Percentiles rank a stretch among this genome's conserved stretches.
These are phyloP conservation scores for Sminthurides aquaticus DNA, from an alignment of 2,888 invertebrate genomes.

Conservation along the genomic window DNA sequence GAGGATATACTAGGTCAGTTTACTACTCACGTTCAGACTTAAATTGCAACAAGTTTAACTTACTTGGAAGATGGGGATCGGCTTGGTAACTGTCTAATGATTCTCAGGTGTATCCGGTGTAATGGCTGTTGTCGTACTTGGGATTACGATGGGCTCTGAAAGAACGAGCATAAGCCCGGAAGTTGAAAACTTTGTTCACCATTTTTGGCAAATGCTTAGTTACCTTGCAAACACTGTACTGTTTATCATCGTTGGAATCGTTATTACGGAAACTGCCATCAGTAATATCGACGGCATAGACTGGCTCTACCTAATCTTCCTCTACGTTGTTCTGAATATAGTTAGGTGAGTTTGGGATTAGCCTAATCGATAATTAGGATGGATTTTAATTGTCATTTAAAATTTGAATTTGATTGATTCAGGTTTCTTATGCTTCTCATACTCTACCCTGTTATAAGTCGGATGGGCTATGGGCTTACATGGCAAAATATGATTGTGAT, in stretches of 20 bases:
- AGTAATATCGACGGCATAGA: conserved; percentile 51
- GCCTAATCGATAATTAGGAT: conserved; percentile 48
- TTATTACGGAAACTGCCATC: conserved; percentile 53
- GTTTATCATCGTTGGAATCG: conserved; percentile 58
- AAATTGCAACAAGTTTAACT: neutral
- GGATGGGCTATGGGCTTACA: conserved; percentile 55
- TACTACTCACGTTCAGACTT: neutral
- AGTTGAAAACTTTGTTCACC: conserved; percentile 48
- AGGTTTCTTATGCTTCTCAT: conserved; percentile 51
- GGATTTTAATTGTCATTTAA: neutral
- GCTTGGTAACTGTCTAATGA: conserved; percentile 26
- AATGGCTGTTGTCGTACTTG: conserved; percentile 49
- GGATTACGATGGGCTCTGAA: conserved; percentile 47
- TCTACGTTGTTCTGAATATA: conserved; percentile 47
- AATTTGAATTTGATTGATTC: no score
- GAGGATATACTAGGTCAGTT: conserved; percentile 37
- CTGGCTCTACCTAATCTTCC: conserved; percentile 51
- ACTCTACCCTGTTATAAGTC: conserved; percentile 52
- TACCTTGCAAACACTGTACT: conserved; percentile 54
- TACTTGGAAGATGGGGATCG: neutral
- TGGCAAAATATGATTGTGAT: conserved; percentile 56
- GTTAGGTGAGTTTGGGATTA: conserved; percentile 45
- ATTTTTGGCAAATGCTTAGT: conserved; percentile 50
- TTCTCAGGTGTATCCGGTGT: conserved; percentile 47
- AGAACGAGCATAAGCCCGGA: conserved; percentile 49